These are phyloP conservation scores for Myiopsitta monachus DNA, from an alignment of 2,113 vertebrate genomes.

Conservation along the genomic window DNA sequence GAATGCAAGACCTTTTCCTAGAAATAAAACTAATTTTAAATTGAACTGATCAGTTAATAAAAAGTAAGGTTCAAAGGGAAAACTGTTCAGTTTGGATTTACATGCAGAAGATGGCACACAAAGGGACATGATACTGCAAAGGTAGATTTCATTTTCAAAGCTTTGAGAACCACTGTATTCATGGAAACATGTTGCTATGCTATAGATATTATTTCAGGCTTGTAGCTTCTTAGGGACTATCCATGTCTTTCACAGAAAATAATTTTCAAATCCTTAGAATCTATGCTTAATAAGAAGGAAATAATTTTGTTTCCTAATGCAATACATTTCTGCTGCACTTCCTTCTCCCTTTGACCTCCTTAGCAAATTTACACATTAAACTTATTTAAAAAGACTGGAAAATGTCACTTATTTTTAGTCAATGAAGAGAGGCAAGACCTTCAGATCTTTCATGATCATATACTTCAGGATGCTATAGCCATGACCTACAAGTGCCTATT, in stretches of 20 bases:
- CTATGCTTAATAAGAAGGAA: not conserved
- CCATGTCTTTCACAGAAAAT: not conserved
- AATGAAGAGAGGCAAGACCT: not conserved
- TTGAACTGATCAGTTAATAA: not conserved
- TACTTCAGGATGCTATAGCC: not conserved
- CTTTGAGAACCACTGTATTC: not conserved
- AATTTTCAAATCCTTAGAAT: not conserved
- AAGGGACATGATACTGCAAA: not conserved
- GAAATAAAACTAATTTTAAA: not conserved
- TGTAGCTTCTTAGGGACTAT: not conserved
- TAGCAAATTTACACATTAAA: not conserved
- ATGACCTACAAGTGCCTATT: not conserved
- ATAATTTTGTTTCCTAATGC: not conserved
- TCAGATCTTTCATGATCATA: not conserved
- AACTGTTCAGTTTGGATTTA: not conserved
- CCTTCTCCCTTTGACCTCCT: not conserved
- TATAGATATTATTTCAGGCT: not conserved
- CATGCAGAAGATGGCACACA: not conserved
- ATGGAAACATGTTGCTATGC: not conserved
- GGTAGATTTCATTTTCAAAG: not conserved
- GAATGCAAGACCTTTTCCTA: not conserved
- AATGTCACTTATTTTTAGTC: not conserved
- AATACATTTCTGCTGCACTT: not conserved
- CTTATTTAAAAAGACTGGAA: not conserved
- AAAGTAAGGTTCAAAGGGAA: not conserved